phyloP scores from a whole-genome alignment of 2,888 invertebrate species.

The Norana najaformis region DNA sequence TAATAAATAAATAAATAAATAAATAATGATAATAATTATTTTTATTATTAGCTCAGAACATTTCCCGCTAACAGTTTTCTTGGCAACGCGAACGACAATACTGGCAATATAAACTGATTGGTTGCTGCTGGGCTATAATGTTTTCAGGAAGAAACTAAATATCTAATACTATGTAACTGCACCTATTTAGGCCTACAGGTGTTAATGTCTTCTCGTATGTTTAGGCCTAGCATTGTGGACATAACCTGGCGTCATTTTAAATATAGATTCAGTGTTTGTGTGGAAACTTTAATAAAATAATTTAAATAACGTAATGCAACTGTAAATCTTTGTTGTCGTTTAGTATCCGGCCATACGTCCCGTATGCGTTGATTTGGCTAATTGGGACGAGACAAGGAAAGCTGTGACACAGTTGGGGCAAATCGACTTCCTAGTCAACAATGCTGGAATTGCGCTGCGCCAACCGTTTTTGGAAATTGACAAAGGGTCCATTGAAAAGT shows the following conservation, averaged over 20 bases:
- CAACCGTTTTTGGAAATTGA: slow-evolving; percentile 74
- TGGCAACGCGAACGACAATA: too few species aligned
- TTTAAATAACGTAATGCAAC: not conserved
- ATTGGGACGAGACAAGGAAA: slow-evolving; percentile 76
- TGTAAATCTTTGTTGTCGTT: not conserved
- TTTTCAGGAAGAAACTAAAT: too few species aligned
- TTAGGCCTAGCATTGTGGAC: too few species aligned
- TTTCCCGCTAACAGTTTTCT: too few species aligned
- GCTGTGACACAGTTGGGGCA: slow-evolving; percentile 70
- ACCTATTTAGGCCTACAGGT: too few species aligned
- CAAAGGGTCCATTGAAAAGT: slow-evolving; percentile 75
- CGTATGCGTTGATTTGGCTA: slow-evolving; percentile 73
- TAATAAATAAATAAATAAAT: too few species aligned
- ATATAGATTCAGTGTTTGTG: not conserved
- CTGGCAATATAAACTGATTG: too few species aligned
- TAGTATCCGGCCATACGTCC: slow-evolving; percentile 50
- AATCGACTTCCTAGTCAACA: slow-evolving; percentile 84
- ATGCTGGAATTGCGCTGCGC: slow-evolving; percentile 78
- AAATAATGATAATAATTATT: too few species aligned
- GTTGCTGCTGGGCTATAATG: too few species aligned
- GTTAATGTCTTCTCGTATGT: too few species aligned
- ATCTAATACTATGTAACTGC: too few species aligned
- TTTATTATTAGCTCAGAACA: too few species aligned
- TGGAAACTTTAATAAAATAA: not conserved
- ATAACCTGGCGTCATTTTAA: not conserved